A percentile compares a stretch with the other conserved stretches of the same genome.
Evolutionary conservation across 2,888 invertebrate genomes (phyloP).

Genomic region (Clistopyga incitator): DNA sequence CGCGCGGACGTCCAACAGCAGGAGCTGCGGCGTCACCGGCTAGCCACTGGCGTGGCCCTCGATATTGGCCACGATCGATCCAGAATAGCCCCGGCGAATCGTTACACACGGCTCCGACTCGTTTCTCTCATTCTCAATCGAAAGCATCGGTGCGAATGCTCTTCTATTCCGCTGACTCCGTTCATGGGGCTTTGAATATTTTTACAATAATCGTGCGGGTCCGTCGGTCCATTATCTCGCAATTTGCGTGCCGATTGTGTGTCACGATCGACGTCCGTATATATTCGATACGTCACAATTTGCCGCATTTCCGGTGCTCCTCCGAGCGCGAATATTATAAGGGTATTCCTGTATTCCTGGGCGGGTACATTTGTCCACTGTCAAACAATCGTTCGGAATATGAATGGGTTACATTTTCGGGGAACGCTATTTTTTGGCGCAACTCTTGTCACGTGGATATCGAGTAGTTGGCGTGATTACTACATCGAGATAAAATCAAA

Average conservation of each 20-base stretch:
- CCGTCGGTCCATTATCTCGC: background rate
- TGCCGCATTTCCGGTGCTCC: conserved; percentile 4
- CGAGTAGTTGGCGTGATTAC: too few relatives aligned
- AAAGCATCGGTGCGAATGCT: conserved; percentile 35
- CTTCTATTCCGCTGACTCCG: background rate
- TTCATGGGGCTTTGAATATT: conserved; percentile 40
- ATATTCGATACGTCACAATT: conserved; percentile 22
- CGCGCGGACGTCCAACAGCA: conserved; percentile 38
- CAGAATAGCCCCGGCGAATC: conserved; percentile 36
- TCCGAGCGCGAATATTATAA: background rate
- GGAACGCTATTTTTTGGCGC: background rate
- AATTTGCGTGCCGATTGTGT: conserved; percentile 33
- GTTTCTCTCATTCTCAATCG: conserved; percentile 48
- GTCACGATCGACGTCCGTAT: conserved; percentile 17
- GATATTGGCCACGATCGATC: conserved; percentile 3
- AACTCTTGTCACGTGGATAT: too few relatives aligned
- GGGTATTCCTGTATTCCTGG: background rate
- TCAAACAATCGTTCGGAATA: background rate
- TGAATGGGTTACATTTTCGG: background rate
- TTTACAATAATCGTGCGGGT: conserved; percentile 47
- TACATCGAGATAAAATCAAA: too few relatives aligned
- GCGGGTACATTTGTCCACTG: background rate
- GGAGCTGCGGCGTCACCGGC: background rate
- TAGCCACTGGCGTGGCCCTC: background rate
- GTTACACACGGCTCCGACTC: conserved; percentile 10